Evolutionary conservation across 2,113 vertebrate species (phyloP).

Genomic region (Otis tarda): DNA sequence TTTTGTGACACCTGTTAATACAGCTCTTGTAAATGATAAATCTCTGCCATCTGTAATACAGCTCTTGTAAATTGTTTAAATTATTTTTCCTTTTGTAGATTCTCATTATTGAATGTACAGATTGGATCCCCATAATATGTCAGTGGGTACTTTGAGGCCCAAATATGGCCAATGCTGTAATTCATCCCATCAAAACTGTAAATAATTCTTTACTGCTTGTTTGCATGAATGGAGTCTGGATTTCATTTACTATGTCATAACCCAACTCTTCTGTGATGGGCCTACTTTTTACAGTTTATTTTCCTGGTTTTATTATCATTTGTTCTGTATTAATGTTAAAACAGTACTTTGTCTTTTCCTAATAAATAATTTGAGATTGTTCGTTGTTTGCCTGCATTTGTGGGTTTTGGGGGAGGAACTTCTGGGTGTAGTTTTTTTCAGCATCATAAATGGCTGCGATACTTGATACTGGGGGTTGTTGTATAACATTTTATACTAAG

Average conservation of each 20-base stretch:
- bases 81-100: constrained; percentile 76
- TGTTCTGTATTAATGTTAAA: constrained; percentile 67
- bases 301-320: constrained; percentile 68
- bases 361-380: constrained; percentile 68
- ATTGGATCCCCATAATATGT: constrained; percentile 62
- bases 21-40: constrained; percentile 74
- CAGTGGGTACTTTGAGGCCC: constrained; percentile 44
- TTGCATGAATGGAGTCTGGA: constrained; percentile 66
- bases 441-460: background rate
- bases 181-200: constrained; percentile 59
- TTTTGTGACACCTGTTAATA: constrained; percentile 68
- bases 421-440: background rate
- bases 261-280: constrained; percentile 14
- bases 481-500: background rate
- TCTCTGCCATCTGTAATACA: constrained; percentile 70
- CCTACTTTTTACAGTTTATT: constrained; percentile 64
- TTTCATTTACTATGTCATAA: constrained; percentile 62
- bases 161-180: constrained; percentile 44
- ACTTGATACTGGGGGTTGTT: background rate
- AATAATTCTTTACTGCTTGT: constrained; percentile 59
- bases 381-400: background rate
- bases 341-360: constrained; percentile 66
- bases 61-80: constrained; percentile 79
- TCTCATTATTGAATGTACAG: constrained; percentile 68
- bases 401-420: background rate